Evolutionary conservation across 2,888 invertebrate species (phyloP).

Genomic region (Anoncus sp.): DNA sequence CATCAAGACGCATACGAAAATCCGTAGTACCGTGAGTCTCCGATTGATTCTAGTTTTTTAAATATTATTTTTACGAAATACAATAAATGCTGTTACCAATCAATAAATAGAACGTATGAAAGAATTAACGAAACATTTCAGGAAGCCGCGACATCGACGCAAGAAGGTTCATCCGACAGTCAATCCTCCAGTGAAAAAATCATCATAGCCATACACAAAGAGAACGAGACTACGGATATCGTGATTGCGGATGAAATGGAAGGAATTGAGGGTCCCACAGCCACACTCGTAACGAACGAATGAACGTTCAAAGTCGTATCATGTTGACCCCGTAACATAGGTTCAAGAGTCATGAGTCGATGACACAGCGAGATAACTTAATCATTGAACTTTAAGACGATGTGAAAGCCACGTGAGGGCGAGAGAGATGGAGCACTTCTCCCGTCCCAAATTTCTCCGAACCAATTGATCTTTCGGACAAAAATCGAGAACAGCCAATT

Average conservation of each 20-base stretch:
- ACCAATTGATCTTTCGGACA: too few relatives aligned
- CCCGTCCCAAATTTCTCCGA: too few relatives aligned
- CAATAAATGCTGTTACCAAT: too few relatives aligned
- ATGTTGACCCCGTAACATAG: slow-evolving; percentile 18
- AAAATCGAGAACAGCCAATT: too few relatives aligned
- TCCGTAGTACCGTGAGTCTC: slow-evolving; percentile 84
- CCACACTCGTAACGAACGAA: slow-evolving; percentile 79
- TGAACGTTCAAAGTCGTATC: slow-evolving; percentile 62
- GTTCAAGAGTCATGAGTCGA: slow-evolving; percentile 19
- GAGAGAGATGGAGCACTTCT: too few relatives aligned
- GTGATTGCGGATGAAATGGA: slow-evolving; percentile 77
- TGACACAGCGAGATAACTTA: slow-evolving; percentile 10
- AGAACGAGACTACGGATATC: slow-evolving; percentile 85
- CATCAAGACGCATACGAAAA: slow-evolving; percentile 93
- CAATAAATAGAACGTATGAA: too few relatives aligned
- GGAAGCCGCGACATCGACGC: slow-evolving; percentile 90
- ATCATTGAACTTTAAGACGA: slow-evolving; percentile 33
- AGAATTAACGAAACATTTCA: slow-evolving; percentile 77
- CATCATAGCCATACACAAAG: slow-evolving; percentile 89
- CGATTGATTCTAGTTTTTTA: neutral
- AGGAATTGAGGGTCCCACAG: slow-evolving; percentile 74
- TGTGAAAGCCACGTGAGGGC: too few relatives aligned
- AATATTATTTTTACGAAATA: too few relatives aligned
- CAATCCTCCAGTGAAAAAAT: slow-evolving; percentile 91
- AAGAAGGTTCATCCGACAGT: slow-evolving; percentile 89